These are phyloP conservation scores for Gasteruption jaculator DNA, from an alignment of 2,888 invertebrate genomes.

Conservation along the genomic window DNA sequence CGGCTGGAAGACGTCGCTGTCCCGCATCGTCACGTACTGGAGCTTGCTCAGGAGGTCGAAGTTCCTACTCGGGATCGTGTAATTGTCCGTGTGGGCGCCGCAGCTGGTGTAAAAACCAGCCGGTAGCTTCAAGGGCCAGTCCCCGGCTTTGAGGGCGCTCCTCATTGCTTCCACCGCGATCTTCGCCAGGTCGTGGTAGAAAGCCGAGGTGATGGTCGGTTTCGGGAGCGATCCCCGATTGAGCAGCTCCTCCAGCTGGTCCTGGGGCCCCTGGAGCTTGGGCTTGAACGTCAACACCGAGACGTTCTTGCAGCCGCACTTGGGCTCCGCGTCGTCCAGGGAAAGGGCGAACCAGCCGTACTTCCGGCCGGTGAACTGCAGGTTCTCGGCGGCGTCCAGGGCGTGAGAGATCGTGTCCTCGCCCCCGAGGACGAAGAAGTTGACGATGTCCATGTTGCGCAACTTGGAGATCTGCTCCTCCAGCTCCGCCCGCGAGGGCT, in stretches of 20 bases:
- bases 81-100: slow-evolving; percentile 73
- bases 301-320: slow-evolving; percentile 73
- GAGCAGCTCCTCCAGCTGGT: background rate
- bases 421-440: slow-evolving; percentile 81
- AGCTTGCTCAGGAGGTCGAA: slow-evolving; percentile 57
- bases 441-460: slow-evolving; percentile 79
- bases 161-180: slow-evolving; percentile 42
- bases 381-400: slow-evolving; percentile 66
- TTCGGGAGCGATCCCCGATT: too few species aligned
- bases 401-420: slow-evolving; percentile 67
- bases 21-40: slow-evolving; percentile 19
- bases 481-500: slow-evolving; percentile 57
- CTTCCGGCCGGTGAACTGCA: slow-evolving; percentile 76
- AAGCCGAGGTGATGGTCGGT: slow-evolving; percentile 55
- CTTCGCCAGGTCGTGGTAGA: slow-evolving; percentile 75
- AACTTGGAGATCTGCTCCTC: slow-evolving; percentile 67
- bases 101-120: slow-evolving; percentile 73
- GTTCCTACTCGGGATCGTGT: slow-evolving; percentile 68
- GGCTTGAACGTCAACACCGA: slow-evolving; percentile 74
- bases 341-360: slow-evolving; percentile 86
- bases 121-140: slow-evolving; percentile 72
- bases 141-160: slow-evolving; percentile 54
- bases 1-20: slow-evolving; percentile 27
- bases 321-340: slow-evolving; percentile 67
- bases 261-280: slow-evolving; percentile 33